Conservation (phyloP, 2,113 vertebrate species). For the Dasyurus viverrinus region DNA sequence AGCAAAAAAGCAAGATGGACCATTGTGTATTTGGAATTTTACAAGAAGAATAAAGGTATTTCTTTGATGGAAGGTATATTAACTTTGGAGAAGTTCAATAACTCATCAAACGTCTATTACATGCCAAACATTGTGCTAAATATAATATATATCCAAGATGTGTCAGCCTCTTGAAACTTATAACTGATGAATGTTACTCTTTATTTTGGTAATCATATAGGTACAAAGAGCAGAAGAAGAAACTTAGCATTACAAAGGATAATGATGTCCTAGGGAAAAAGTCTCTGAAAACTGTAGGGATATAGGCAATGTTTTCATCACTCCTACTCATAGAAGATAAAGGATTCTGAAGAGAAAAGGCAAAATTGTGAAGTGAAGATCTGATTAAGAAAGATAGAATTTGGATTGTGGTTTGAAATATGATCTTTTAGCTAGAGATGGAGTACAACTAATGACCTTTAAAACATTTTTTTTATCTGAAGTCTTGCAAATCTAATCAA, state of each 20-base stretch:
- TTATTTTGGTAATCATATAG: neutral
- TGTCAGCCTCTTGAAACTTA: neutral
- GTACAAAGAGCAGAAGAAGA: neutral
- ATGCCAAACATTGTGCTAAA: neutral
- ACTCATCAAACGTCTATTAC: neutral
- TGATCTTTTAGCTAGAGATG: neutral
- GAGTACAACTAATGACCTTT: neutral
- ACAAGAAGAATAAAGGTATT: neutral
- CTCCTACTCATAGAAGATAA: neutral
- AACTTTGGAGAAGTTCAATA: neutral
- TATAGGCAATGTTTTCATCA: neutral
- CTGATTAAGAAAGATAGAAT: neutral
- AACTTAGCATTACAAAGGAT: neutral
- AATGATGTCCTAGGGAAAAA: neutral
- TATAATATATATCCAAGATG: neutral
- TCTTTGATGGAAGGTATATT: neutral
- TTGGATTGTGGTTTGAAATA: neutral
- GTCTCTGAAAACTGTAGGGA: neutral
- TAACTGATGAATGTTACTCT: neutral
- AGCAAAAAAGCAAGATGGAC: neutral
- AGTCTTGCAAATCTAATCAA: neutral
- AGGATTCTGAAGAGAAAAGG: neutral
- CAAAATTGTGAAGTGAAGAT: neutral
- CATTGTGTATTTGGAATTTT: neutral
- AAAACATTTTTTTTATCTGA: neutral